phyloP scores from a whole-genome alignment of 2,797 vertebrate genomes.

The Sebastolobus alascanus region DNA sequence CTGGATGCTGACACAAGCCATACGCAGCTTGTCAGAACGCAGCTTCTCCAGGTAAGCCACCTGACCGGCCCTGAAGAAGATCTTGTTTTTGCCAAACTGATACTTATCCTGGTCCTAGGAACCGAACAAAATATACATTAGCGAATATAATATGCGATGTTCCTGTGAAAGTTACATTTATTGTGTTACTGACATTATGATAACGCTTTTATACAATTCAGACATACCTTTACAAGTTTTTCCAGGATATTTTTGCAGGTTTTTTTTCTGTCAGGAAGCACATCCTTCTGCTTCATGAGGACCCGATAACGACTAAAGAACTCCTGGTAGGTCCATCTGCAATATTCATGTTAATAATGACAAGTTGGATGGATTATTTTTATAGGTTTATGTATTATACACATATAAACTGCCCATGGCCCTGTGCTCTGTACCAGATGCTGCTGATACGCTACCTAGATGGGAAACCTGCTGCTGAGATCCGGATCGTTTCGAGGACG shows the following conservation, averaged over 20 bases:
- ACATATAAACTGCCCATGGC: background rate
- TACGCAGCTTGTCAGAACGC: constrained; percentile 93
- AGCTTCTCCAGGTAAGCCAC: constrained; percentile 98
- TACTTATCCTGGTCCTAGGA: constrained; percentile 94
- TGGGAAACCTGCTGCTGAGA: constrained; percentile 98
- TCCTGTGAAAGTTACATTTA: background rate
- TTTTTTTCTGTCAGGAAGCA: constrained; percentile 91
- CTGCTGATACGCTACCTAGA: constrained; percentile 87
- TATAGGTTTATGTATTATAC: background rate
- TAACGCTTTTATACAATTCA: background rate
- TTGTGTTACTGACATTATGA: background rate
- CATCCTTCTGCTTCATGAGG: constrained; percentile 94
- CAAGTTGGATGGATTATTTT: background rate
- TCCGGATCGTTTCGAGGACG: constrained; percentile 96
- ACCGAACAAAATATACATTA: constrained; percentile 7
- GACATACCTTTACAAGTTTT: constrained; percentile 90
- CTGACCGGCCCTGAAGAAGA: constrained; percentile 98
- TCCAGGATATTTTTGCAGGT: constrained; percentile 93
- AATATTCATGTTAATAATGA: constrained; percentile 17
- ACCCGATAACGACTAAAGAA: constrained; percentile 97
- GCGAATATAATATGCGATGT: background rate
- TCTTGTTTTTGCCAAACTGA: constrained; percentile 98
- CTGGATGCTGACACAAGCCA: constrained; percentile 95
- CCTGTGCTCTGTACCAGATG: constrained; percentile 14
- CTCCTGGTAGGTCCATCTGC: constrained; percentile 98